Evolutionary conservation across 1,140 invertebrate genomes (phyloP), one percentile per base, ranked within the genome.

Genomic region (Hyphantria cunea): DNA sequence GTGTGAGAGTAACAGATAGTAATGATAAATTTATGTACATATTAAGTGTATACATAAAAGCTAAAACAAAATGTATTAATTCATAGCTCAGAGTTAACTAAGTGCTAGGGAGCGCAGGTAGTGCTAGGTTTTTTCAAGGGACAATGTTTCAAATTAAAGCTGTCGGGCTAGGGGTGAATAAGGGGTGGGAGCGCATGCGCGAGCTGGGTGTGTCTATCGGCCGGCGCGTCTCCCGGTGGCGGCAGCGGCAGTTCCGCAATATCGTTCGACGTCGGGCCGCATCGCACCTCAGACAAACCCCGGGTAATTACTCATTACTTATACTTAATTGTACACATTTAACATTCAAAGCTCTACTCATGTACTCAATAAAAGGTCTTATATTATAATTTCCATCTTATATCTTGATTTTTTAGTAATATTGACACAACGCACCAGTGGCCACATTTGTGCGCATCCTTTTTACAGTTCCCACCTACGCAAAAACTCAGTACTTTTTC

Each of bases 181-280:
- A 64, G 62, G 71, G 76, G 69, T 72, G 58, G 50, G 60, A 14
- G 75, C 86, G 86, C 86, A 89, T 89, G 86, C 84, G 86, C 73
- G 72, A 64, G 68, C 72, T 77, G 86, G 86, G 86, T 82, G 86
- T 89, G 86, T 86, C 86, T 76, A 70, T 62, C 70, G 61, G 53
- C 68, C 60, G 73, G 56, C 73, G 65, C 73, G 68, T 69, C 64
- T 59, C 78, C 69, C 76, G 77, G 72, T 73, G 70, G 61, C 74
- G 77, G 76, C 71, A 73, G 68, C 80, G 70, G 59, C 76, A 81
- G 78, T 84, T 68, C 73, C 76, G 75, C 74, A 71, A 66, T 74
- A 72, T 61, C 64, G 58, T 56, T 69, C 66, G 64, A 32, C 74
- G 64, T 42, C 59, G 54, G 44, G 51, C 49, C 64, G 64, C 64